A percentile compares a stretch with the other conserved stretches of the same genome.
Evolutionary conservation across 2,888 invertebrate species (phyloP).

Genomic region (Callyntrura sp.): DNA sequence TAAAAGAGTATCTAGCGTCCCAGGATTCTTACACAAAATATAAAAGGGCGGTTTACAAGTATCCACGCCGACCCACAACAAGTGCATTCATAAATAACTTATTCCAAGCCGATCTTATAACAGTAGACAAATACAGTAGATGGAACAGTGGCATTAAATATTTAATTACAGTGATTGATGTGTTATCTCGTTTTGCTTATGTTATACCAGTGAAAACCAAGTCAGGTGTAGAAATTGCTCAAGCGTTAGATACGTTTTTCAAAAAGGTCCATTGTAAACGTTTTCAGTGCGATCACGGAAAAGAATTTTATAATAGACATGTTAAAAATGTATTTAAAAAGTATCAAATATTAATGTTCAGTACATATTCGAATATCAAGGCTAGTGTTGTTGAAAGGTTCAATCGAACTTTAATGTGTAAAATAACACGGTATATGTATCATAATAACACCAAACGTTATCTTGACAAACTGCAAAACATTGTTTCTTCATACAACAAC

Average conservation of each 20-base stretch:
- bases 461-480: slow-evolving; percentile 42
- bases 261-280: background rate
- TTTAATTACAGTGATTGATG: slow-evolving; percentile 66
- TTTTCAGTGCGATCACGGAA: slow-evolving; percentile 55
- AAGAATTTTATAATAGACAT: slow-evolving; percentile 59
- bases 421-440: slow-evolving; percentile 55
- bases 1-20: slow-evolving; percentile 3
- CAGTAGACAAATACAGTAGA: slow-evolving; percentile 36
- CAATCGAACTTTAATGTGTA: slow-evolving; percentile 64
- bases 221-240: slow-evolving; percentile 36
- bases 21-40: slow-evolving; percentile 57
- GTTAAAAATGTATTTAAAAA: slow-evolving; percentile 26
- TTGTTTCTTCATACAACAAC: slow-evolving; percentile 64
- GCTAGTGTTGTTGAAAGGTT: slow-evolving; percentile 68
- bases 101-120: slow-evolving; percentile 65
- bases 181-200: slow-evolving; percentile 13
- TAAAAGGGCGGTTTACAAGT: slow-evolving; percentile 21
- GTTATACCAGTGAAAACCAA: slow-evolving; percentile 52
- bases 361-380: slow-evolving; percentile 61
- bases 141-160: slow-evolving; percentile 61
- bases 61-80: slow-evolving; percentile 47
- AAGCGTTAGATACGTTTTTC: slow-evolving; percentile 37
- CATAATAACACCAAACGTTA: slow-evolving; percentile 45
- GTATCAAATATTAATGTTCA: slow-evolving; percentile 57
- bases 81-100: slow-evolving; percentile 45